Base-by-base conservation (phyloP, 2,888 invertebrate genomes). In the Caenorhabditis sulstoni region DNA sequence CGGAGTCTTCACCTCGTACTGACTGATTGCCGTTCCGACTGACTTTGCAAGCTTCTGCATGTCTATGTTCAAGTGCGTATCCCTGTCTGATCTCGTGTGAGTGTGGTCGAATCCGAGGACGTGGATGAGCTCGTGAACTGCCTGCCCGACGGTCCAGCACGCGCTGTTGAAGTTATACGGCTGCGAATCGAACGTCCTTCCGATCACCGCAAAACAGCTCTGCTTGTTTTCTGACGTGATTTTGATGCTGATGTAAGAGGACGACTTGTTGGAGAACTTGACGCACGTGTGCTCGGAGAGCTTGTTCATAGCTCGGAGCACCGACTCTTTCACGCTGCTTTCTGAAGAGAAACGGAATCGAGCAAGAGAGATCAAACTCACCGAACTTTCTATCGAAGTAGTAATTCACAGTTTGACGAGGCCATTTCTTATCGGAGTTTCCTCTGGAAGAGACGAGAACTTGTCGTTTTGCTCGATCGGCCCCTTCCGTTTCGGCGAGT, bases 81-180 rank as follows among this genome's bases (percentile, higher is more conserved):
- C 65, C 20, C 73, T 41, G 22, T 73, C 73, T 2, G 29, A 16
- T 73, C 73, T 58, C 37, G 58, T 57, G 41, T 73, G 73, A 11
- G 57, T 50, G 22, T 73, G 73, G 3, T 57, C 44, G 18, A 73
- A 65, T 58, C 73, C 73, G 5, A 73, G 35, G 22, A 29, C 58
- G 29, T 73, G 73, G 12, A 57, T 73, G 14, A 73, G 52, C n/a
- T 73, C 73, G 18, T 73, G 73, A 12, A 23, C 58, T 3, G 58
- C 73, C 4, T 18, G 2, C 9, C 73, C 73, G 29, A 22, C 23
- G 9, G 71, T 52, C 8, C 47, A 55, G 53, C 70, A 70, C 0
- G 0, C 8, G 1, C 45, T 20, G 11, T n/a, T 14, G 37, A 62
- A 71, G 41, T 49, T 49, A n/a, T 57, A 61, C 12, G 1, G 0